Conservation (phyloP, 2,113 vertebrate species). For the Haliaeetus leucogaster region DNA sequence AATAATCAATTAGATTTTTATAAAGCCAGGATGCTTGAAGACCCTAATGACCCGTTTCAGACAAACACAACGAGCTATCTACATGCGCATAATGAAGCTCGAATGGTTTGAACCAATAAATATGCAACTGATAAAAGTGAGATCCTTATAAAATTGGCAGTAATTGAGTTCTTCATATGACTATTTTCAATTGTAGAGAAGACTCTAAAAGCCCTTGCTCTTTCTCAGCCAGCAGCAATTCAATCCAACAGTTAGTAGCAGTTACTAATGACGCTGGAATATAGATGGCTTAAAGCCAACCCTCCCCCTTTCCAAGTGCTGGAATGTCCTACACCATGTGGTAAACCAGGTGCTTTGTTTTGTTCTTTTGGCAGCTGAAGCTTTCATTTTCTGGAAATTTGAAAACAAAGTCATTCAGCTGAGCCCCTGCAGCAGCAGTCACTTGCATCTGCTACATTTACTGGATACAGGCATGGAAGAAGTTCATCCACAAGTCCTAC, state of each 20-base stretch:
- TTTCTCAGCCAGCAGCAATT: slow-evolving; percentile 36
- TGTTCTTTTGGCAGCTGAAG: slow-evolving; percentile 57
- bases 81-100: slow-evolving; percentile 63
- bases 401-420: slow-evolving; percentile 20
- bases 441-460: neutral
- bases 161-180: slow-evolving; percentile 48
- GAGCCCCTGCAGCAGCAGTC: neutral
- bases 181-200: slow-evolving; percentile 65
- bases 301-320: neutral
- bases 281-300: slow-evolving; percentile 43
- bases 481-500: neutral
- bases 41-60: slow-evolving; percentile 70
- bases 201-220: slow-evolving; percentile 60
- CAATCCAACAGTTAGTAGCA: slow-evolving; percentile 44
- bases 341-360: slow-evolving; percentile 60
- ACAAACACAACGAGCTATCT: slow-evolving; percentile 56
- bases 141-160: slow-evolving; percentile 65
- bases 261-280: slow-evolving; percentile 6
- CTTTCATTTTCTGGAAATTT: slow-evolving; percentile 29
- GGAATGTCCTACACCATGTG: slow-evolving; percentile 59
- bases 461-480: rapidly evolving
- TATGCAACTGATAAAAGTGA: slow-evolving; percentile 67
- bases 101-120: slow-evolving; percentile 59
- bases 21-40: slow-evolving; percentile 66
- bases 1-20: slow-evolving; percentile 74